Base-by-base conservation (phyloP, 2,113 vertebrate species). In the Pimephales promelas region DNA sequence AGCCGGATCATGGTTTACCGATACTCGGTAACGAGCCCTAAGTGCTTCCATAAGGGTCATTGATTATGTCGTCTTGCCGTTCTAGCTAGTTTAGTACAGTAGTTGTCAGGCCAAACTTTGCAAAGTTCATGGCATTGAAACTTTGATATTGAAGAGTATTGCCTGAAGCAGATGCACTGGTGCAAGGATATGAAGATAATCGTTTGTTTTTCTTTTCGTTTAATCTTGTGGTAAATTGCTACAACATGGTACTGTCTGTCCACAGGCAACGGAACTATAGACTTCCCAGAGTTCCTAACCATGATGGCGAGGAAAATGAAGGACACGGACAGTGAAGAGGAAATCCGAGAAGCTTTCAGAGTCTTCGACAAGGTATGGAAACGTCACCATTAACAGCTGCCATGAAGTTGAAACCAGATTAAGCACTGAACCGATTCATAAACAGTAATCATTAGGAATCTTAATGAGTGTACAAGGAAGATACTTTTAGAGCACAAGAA, bases 291-390 rank as follows among this genome's bases (percentile, higher is more conserved):
- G 92, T 97, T 97, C 89, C 91, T 97, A 79, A 97, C 96, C 87
- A 97, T 97, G 96, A 96, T 97, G 96, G 96, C 95, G 4, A 93
- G 96, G 59, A 97, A 97, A 93, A 97, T 97, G 96, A 97, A 97
- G 88, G 96, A 97, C 34, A 97, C 96, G 0, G 96, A 97, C 92
- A 97, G 96, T 0, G 96, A 97, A 90, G 96, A 97, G 90, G 96
- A 97, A 91, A 97, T 97, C 89, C 92, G 96, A 87, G 96, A 97
- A 94, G 96, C 96, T 0, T 97, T 97, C 91, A 91, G 96, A 34
- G 96, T 97, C 85, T 97, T 97, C 24, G 96, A 97, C 89, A 97
- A 97, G 94, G 96, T 97, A 82, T 47, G 62, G 26, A 79, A 31
- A 47, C 8, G 26, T 28, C 45, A 18, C 45, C 1, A 2, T 22